Base-by-base conservation (phyloP, 2,888 invertebrate genomes). In the Agrochola lychnidis region DNA sequence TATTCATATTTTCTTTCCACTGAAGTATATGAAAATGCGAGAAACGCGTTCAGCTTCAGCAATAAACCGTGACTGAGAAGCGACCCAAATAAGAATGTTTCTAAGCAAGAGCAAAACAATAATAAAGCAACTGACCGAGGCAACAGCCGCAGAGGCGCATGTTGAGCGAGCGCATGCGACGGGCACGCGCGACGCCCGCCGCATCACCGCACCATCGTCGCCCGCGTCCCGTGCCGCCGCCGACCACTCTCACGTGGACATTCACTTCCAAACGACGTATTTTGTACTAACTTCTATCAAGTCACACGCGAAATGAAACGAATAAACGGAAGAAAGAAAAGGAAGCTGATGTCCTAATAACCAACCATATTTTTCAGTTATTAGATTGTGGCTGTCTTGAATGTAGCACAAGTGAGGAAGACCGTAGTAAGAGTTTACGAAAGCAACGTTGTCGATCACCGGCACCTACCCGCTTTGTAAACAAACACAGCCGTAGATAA, bases 101-200 rank as follows among this genome's bases (percentile, higher is more conserved):
- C 59, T 63, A 69, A 76, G 73, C 73, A 83, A 63, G 70, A 76
- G 36, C 67, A 76, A 62, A 78, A 78, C 77, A 81, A 86, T 68
- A 80, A 81, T 72, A 88, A 70, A 82, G 69, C 70, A 89, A 95
- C 95, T 93, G 93, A 96, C 96, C 96, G 86, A 96, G 93, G 92
- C 96, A 96, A 92, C 96, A 96, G 92, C 95, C 94, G 93, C 96
- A 96, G 89, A 96, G 94, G 91, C 96, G 96, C 96, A 96, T 96
- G 92, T 94, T 91, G 90, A 91, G 92, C 89, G 94, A 85, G 92
- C 94, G 94, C 93, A 91, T 92, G 91, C 92, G 93, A 86, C 89
- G 90, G 84, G 92, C 91, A 91, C 94, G 92, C 93, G 91, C 92
- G 87, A 87, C 91, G 86, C 89, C 89, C 88, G 90, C 89, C 85